Evolutionary conservation across 1,140 invertebrate species (phyloP), one percentile per base, ranked within the genome.

Genomic region (Diorhabda sublineata): DNA sequence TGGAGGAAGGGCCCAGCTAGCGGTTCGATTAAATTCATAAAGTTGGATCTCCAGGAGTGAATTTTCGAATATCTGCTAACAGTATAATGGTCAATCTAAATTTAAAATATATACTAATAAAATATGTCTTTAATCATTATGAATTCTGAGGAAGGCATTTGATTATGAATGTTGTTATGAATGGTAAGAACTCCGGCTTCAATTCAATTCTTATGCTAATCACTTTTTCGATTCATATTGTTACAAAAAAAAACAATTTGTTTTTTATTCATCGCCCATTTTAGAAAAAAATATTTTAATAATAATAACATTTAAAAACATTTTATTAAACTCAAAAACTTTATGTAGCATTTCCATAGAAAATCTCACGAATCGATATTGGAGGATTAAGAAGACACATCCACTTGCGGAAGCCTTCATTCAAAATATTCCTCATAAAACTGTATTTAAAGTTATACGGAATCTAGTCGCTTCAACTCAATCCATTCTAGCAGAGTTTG

Each of bases 1-100:
- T 62, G 44, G 43, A 62, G 61, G 42, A 44, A 45, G 44, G 61
- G 42, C 44, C 61, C 61, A 62, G 47, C 47, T n/a, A 52, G 47
- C 47, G 47, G 47, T 52, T 52, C 47, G 47, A 62, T 62, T 62
- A 44, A 62, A 62, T 62, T 44, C 61, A 62, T 62, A 62, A 62
- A 62, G 47, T 52, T 52, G 47, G n/a, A n/a, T 52, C 47, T 52
- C 47, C 47, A 52, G 47, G 47, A 52, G 47, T 52, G 47, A 52
- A 52, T 52, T 52, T 52, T 52, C n/a, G 47, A 52, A 52, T 52
- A 52, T 52, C 47, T 52, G 47, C 47, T 52, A 52, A 52, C 47
- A 52, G 47, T 52, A 52, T 52, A 52, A 52, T 52, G n/a, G 47
- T 52, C 47, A 52, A 52, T 52, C 47, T 52, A 52, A 52, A 52